Evolutionary conservation across 2,113 vertebrate genomes (phyloP).

Genomic region (Burhinus oedicnemus): DNA sequence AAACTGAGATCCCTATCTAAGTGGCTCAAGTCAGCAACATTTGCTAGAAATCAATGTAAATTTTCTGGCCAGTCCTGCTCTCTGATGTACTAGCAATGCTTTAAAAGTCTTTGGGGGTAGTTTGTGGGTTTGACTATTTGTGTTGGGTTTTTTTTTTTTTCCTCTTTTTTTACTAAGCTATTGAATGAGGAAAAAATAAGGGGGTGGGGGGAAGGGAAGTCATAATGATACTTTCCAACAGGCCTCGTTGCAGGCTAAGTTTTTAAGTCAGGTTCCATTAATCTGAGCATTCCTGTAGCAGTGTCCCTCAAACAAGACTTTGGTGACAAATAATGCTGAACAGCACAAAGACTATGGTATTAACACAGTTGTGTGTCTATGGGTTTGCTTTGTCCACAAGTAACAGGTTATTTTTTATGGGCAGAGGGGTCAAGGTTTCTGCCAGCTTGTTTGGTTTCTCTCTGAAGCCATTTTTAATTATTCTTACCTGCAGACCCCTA

Average conservation of each 20-base stretch:
- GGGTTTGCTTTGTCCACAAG: not conserved
- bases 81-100: not conserved
- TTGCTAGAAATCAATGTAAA: not conserved
- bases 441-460: not conserved
- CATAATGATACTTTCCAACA: not conserved
- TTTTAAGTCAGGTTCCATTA: not conserved
- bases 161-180: not conserved
- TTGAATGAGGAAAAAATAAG: not conserved
- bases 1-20: not conserved
- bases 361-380: not conserved
- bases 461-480: constrained; percentile 24
- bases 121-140: not conserved
- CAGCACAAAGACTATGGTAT: not conserved
- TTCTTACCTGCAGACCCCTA: not conserved
- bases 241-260: not conserved
- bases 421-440: not conserved
- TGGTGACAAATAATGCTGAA: not conserved
- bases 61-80: not conserved
- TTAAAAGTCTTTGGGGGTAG: not conserved
- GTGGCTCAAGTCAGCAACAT: not conserved
- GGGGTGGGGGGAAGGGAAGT: not conserved
- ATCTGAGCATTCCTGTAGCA: not conserved
- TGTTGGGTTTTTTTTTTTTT: too few species aligned
- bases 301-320: not conserved
- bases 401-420: not conserved